A percentile compares a stretch with the other conserved stretches of the same genome.
phyloP scores from a whole-genome alignment of 1,140 invertebrate genomes.

The Procambarus clarkii region DNA sequence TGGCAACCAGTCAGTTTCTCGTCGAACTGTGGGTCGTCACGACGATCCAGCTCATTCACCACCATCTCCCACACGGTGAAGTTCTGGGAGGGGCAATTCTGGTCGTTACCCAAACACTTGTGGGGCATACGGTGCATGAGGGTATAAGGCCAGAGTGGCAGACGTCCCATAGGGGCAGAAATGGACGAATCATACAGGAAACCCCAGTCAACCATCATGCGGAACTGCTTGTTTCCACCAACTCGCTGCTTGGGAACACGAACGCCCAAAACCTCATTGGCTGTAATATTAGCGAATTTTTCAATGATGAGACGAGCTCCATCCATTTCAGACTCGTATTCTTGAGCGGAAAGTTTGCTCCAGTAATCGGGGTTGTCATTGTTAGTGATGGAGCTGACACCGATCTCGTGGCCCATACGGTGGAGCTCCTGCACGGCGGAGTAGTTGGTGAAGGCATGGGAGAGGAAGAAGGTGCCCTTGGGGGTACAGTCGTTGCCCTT shows the following conservation, averaged over 20 bases:
- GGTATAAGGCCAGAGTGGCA: constrained; percentile 78
- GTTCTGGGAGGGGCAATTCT: constrained; percentile 73
- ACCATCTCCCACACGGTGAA: constrained; percentile 74
- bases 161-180: constrained; percentile 75
- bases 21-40: constrained; percentile 73
- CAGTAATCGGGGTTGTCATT: constrained; percentile 75
- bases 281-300: constrained; percentile 76
- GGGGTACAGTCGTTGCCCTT: constrained; percentile 79
- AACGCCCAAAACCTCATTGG: constrained; percentile 77
- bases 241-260: constrained; percentile 76
- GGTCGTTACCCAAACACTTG: constrained; percentile 74
- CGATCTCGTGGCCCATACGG: constrained; percentile 78
- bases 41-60: constrained; percentile 73
- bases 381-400: constrained; percentile 78
- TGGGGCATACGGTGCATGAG: constrained; percentile 76
- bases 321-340: constrained; percentile 77
- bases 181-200: constrained; percentile 78
- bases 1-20: constrained; percentile 74
- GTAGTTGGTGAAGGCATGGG: constrained; percentile 79
- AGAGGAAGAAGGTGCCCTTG: constrained; percentile 80
- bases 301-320: constrained; percentile 76
- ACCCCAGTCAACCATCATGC: constrained; percentile 76
- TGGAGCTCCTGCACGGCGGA: constrained; percentile 78
- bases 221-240: constrained; percentile 77
- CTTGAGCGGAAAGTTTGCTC: constrained; percentile 74